Conservation (phyloP, 2,888 invertebrate genomes). For the Rhyacophila evoluta region DNA sequence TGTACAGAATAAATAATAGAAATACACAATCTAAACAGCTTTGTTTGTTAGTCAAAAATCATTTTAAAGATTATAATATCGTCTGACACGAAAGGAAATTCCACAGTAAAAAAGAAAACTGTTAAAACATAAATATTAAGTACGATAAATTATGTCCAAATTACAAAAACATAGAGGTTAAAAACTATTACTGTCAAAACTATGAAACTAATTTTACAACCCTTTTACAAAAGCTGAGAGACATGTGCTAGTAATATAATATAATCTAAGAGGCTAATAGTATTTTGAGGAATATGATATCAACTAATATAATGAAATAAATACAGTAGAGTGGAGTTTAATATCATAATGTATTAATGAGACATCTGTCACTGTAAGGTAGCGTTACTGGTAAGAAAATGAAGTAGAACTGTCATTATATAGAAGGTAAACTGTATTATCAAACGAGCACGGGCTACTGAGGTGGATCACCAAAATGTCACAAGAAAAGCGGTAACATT, state of each 20-base stretch:
- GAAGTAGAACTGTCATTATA: constrained; percentile 43
- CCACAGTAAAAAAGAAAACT: constrained; percentile 17
- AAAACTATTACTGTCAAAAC: constrained; percentile 15
- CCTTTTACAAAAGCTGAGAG: constrained; percentile 44
- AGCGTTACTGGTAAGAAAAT: constrained; percentile 44
- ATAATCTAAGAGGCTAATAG: background rate
- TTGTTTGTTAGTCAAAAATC: constrained; percentile 10
- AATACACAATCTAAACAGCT: constrained; percentile 13
- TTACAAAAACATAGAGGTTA: constrained; percentile 23
- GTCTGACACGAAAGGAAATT: background rate
- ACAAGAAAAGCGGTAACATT: constrained; percentile 75
- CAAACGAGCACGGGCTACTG: constrained; percentile 71
- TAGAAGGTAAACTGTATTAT: constrained; percentile 52
- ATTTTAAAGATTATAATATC: background rate
- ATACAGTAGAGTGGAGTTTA: constrained; percentile 8
- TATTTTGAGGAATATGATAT: constrained; percentile 2
- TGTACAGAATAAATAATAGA: background rate
- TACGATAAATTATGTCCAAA: constrained; percentile 11
- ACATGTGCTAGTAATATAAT: constrained; percentile 39
- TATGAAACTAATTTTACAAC: background rate
- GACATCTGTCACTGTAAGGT: constrained; percentile 50
- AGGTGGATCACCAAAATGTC: constrained; percentile 72
- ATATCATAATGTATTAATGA: constrained; percentile 31
- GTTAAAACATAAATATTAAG: constrained; percentile 33
- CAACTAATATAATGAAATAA: constrained; percentile 4